Percentiles rank a stretch among this genome's conserved stretches.
Evolutionary conservation across 2,888 invertebrate species (phyloP).

Genomic region (Mactromeris polynyma): DNA sequence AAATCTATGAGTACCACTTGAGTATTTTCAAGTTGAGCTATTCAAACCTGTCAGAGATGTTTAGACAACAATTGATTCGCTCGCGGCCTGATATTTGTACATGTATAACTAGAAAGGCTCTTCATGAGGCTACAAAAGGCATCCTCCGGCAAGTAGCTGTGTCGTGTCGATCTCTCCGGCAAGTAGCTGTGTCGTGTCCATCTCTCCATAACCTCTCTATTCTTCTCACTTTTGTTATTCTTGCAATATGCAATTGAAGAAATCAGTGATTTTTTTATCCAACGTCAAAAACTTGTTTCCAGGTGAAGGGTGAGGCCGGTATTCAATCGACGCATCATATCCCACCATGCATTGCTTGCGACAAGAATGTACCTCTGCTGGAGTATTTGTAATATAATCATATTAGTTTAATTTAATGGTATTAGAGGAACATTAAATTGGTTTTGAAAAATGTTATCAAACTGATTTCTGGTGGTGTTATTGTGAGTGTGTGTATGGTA

Average conservation of each 20-base stretch:
- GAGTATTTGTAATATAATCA: not conserved
- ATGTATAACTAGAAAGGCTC: not conserved
- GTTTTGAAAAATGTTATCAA: not conserved
- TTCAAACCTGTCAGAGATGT: not conserved
- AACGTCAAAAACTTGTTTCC: not conserved
- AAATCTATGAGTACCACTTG: slow-evolving; percentile 8
- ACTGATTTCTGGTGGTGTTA: not conserved
- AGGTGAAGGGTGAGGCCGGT: not conserved
- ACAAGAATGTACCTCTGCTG: not conserved
- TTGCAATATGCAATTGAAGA: not conserved
- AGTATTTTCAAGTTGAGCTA: not conserved
- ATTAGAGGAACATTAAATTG: not conserved
- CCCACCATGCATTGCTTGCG: not conserved
- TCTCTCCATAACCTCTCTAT: not conserved
- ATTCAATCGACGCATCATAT: not conserved
- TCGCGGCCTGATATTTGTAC: not conserved
- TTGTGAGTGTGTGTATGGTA: not conserved
- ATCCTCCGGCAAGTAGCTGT: not conserved
- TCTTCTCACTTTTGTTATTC: not conserved
- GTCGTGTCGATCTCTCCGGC: not conserved
- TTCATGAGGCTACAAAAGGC: slow-evolving; percentile 5
- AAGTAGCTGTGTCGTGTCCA: not conserved
- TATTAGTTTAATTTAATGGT: not conserved
- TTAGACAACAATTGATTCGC: not conserved
- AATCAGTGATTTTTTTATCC: not conserved